phyloP scores from a whole-genome alignment of 2,888 invertebrate species.

The Lacanobia wlatinum region DNA sequence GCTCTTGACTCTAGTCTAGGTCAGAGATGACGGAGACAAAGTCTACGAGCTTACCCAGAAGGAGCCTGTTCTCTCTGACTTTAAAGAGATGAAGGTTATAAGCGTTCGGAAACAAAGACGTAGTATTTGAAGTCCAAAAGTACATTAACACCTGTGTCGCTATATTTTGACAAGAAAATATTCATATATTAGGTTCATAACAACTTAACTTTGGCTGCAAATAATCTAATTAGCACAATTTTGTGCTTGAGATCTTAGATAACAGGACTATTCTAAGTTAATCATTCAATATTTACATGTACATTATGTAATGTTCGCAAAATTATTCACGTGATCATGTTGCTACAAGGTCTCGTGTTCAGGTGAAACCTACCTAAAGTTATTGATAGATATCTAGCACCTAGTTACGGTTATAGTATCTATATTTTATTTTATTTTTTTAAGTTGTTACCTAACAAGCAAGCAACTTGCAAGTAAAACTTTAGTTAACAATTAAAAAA shows the following conservation, averaged over 20 bases:
- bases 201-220: not conserved
- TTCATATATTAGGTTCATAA: not conserved
- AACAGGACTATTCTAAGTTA: constrained; percentile 6
- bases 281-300: constrained; percentile 23
- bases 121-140: not conserved
- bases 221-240: constrained; percentile 24
- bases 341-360: constrained; percentile 26
- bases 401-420: not conserved
- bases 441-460: no score
- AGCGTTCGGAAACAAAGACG: no score
- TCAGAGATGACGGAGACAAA: no score
- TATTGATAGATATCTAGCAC: not conserved
- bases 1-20: no score
- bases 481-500: no score
- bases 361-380: constrained; percentile 18
- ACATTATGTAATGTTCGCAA: constrained; percentile 5
- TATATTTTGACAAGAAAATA: not conserved
- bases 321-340: constrained; percentile 6
- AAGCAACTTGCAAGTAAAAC: no score
- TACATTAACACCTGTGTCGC: not conserved
- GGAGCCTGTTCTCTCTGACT: no score
- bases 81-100: no score
- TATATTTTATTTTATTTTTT: no score
- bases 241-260: not conserved
- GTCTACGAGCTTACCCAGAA: no score